A percentile compares a stretch with the other conserved stretches of the same genome.
Conservation (phyloP, 1,140 invertebrate genomes). For the Lucilia cuprina region DNA sequence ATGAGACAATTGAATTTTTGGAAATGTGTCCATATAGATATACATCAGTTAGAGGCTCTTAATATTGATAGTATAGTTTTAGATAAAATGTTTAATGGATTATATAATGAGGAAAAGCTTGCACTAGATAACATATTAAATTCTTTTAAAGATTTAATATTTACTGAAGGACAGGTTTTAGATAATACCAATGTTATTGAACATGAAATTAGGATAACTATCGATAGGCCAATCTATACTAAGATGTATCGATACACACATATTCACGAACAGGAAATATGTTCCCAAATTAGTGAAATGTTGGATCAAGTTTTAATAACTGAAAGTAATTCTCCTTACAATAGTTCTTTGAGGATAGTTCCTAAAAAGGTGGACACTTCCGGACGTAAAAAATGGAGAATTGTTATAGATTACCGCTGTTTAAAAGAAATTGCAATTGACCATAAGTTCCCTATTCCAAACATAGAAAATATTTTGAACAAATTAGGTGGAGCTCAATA, state of each 20-base stretch:
- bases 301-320: neutral
- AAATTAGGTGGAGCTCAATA: neutral
- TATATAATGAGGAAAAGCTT: no score
- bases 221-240: neutral
- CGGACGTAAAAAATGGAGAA: neutral
- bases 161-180: neutral
- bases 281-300: neutral
- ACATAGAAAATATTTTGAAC: neutral
- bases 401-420: neutral
- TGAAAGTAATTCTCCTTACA: neutral
- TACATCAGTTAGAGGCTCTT: no score
- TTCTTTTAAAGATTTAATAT: neutral
- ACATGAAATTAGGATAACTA: neutral
- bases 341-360: neutral
- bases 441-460: neutral
- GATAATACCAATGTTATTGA: neutral
- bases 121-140: neutral
- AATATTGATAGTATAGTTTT: no score
- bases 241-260: neutral
- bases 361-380: neutral
- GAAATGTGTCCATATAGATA: neutral
- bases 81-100: no score
- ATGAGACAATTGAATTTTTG: neutral
- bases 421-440: neutral
- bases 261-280: neutral